Evolutionary conservation across 2,797 vertebrate genomes (phyloP), one percentile per base, ranked within the genome.

Genomic region (Epinephelus awoara): DNA sequence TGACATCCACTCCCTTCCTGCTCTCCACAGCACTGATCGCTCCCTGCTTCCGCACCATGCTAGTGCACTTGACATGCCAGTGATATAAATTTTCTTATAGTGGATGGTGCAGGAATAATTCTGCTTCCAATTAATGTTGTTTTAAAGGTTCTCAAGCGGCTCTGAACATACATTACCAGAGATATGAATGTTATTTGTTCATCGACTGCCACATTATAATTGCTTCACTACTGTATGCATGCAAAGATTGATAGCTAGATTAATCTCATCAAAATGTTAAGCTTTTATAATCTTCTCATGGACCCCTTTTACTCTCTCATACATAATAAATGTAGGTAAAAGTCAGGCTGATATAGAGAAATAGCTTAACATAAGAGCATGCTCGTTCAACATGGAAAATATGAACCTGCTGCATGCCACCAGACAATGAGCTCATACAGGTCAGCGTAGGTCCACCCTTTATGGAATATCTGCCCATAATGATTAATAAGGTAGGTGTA

Each of bases 181-280:
- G 54, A 79, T 72, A 63, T 64, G 59, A 82, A 84, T 75, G 61
- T 61, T 90, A 86, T 91, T 88, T 89, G 84, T 83, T 82, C 63
- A 70, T 67, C 15, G 42, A 70, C 77, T 85, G 69, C 80, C 42
- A 50, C 44, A 27, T 73, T 77, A 75, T 88, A 89, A 86, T 85
- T 84, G 75, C 44, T 80, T 82, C 68, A 71, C 80, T 72, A 25
- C 72, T 82, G 75, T 84, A 73, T 83, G 76, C 79, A 72, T 83
- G 81, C 83, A 79, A 73, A 82, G 87, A 90, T 88, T 90, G 87
- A 87, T 87, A 80, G 86, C 76, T 73, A 89, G 89, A 91, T 93
- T 94, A 85, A 91, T 86, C 87, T 93, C 89, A 90, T 92, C 88
- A 89, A 89, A 92, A 93, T 92, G 87, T 91, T 94, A 92, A 92